phyloP scores from a whole-genome alignment of 2,888 invertebrate genomes.

The Harpalus rufipes region DNA sequence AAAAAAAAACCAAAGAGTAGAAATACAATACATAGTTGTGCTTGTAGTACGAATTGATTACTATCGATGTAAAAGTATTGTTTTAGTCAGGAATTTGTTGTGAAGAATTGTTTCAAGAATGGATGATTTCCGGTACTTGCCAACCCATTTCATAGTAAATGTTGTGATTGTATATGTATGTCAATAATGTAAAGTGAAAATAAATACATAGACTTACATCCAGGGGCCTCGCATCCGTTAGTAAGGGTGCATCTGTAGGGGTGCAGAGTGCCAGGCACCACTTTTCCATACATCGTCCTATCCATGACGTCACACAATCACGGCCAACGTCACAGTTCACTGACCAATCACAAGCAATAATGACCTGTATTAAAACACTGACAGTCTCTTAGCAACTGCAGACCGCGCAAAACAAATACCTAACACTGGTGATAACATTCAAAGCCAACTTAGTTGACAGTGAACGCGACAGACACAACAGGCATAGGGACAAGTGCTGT shows the following conservation, averaged over 20 bases:
- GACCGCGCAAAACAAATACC: conserved; percentile 43
- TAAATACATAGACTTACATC: conserved; percentile 85
- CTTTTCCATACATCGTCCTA: conserved; percentile 94
- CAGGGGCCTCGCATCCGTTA: conserved; percentile 88
- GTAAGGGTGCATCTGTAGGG: conserved; percentile 91
- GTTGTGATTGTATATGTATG: no score
- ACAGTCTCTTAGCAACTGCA: conserved; percentile 14
- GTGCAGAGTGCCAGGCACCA: conserved; percentile 90
- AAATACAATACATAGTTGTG: no score
- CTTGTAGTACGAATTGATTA: no score
- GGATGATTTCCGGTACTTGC: no score
- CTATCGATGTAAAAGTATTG: no score
- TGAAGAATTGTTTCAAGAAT: no score
- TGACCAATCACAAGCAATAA: conserved; percentile 62
- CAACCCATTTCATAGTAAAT: no score
- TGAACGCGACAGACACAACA: conserved; percentile 29
- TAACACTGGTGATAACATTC: conserved; percentile 7
- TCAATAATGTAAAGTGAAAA: conserved; percentile 22
- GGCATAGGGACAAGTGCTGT: conserved; percentile 13
- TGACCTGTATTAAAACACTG: conserved; percentile 7
- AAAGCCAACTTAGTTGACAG: conserved; percentile 42
- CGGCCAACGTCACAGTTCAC: conserved; percentile 75
- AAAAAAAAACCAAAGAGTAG: no score
- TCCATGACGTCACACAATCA: conserved; percentile 83
- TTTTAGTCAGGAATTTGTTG: no score